A percentile compares a stretch with the other conserved stretches of the same genome.
phyloP scores from a whole-genome alignment of 2,797 vertebrate genomes.

The Zalophus californianus region DNA sequence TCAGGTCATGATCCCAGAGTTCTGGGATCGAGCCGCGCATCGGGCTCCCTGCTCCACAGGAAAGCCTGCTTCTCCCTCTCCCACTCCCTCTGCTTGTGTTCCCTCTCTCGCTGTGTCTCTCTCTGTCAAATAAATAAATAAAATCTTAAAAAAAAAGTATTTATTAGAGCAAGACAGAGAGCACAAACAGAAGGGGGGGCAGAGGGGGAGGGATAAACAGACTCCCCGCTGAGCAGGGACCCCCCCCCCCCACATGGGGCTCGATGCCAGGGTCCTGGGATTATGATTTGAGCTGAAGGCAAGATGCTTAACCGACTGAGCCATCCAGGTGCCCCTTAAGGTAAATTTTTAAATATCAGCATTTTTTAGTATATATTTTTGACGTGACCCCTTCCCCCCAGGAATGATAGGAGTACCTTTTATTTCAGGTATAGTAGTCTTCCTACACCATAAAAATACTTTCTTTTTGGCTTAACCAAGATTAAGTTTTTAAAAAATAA shows the following conservation, averaged over 20 bases:
- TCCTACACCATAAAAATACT: background rate
- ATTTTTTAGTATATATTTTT: background rate
- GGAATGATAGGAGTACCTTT: background rate
- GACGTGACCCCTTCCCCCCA: background rate
- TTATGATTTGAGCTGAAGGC: background rate
- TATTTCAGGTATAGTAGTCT: conserved; percentile 36
- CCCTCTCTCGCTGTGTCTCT: no score
- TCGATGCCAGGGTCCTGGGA: background rate
- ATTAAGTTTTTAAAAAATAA: conserved; percentile 6
- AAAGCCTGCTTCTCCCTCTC: no score
- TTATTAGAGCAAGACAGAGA: background rate
- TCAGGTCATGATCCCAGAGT: no score
- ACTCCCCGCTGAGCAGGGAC: background rate
- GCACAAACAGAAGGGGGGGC: background rate
- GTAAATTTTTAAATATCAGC: conserved; percentile 86
- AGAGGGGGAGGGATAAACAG: background rate
- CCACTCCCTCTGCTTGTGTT: no score
- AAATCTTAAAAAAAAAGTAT: background rate
- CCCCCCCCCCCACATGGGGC: fast-evolving
- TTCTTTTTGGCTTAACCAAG: background rate
- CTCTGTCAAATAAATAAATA: no score
- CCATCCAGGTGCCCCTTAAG: conserved; percentile 88
- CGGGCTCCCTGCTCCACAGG: no score
- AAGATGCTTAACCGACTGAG: background rate
- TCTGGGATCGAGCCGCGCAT: no score